Conservation (phyloP, 2,113 vertebrate genomes). For the Ondatra zibethicus region DNA sequence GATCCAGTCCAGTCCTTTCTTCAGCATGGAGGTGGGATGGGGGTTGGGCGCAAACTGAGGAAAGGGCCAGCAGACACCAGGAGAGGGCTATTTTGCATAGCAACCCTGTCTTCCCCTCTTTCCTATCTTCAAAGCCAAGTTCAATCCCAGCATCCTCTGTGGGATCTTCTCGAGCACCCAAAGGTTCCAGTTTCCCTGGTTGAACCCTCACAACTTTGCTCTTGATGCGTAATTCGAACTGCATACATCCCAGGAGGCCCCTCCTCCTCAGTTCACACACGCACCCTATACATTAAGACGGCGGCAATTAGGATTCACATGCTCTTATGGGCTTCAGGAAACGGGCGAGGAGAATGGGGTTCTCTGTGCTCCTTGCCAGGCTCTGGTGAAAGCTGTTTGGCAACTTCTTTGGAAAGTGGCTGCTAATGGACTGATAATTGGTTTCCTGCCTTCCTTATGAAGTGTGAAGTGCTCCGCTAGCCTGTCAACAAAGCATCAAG, state of each 20-base stretch:
- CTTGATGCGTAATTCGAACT: neutral
- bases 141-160: neutral
- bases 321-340: neutral
- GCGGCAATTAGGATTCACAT: constrained; percentile 54
- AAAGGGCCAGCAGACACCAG: neutral
- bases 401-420: constrained; percentile 69
- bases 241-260: neutral
- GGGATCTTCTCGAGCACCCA: neutral
- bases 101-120: neutral
- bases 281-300: neutral
- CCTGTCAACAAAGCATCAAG: constrained; percentile 70
- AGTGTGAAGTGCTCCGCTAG: constrained; percentile 71
- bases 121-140: neutral
- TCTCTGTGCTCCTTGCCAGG: neutral
- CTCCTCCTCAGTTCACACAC: constrained; percentile 33
- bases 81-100: neutral
- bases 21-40: fast-evolving
- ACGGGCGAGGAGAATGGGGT: neutral
- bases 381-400: constrained; percentile 65
- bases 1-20: neutral
- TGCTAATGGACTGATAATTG: constrained; percentile 82
- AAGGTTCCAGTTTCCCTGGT: neutral
- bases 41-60: neutral
- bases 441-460: constrained; percentile 73
- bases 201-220: neutral